These are phyloP conservation scores for Uria aalge DNA, from an alignment of 2,113 vertebrate species.

Conservation along the genomic window DNA sequence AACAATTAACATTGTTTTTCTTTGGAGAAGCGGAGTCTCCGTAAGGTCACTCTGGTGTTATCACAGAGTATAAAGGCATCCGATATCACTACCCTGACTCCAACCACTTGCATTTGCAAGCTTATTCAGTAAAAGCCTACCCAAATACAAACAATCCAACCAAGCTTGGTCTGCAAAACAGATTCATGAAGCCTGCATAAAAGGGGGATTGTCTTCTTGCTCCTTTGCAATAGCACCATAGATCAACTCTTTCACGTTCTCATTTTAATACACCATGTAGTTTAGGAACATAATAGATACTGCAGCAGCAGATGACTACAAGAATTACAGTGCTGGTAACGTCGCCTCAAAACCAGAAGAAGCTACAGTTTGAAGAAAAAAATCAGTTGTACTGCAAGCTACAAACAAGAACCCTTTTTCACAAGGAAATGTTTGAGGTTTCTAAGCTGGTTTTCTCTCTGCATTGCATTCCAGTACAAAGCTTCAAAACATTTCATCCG, in stretches of 20 bases:
- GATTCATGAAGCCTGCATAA: not conserved
- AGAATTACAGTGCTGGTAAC: not conserved
- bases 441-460: not conserved
- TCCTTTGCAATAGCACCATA: not conserved
- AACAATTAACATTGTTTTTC: constrained; percentile 22
- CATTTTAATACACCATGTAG: rapidly evolving
- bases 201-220: not conserved
- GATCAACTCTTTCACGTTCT: not conserved
- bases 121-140: not conserved
- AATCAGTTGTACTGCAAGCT: not conserved
- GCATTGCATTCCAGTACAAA: not conserved
- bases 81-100: not conserved
- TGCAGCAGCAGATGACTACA: not conserved
- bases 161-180: not conserved
- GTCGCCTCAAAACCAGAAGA: not conserved
- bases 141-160: not conserved
- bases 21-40: not conserved
- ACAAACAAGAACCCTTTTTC: not conserved
- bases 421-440: not conserved
- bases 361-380: not conserved
- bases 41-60: constrained; percentile 14
- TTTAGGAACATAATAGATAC: rapidly evolving
- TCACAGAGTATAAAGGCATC: not conserved
- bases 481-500: not conserved
- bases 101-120: not conserved